Percentiles rank a stretch among this genome's conserved stretches.
Conservation (phyloP, 2,888 invertebrate species). For the Embidobia sp. region DNA sequence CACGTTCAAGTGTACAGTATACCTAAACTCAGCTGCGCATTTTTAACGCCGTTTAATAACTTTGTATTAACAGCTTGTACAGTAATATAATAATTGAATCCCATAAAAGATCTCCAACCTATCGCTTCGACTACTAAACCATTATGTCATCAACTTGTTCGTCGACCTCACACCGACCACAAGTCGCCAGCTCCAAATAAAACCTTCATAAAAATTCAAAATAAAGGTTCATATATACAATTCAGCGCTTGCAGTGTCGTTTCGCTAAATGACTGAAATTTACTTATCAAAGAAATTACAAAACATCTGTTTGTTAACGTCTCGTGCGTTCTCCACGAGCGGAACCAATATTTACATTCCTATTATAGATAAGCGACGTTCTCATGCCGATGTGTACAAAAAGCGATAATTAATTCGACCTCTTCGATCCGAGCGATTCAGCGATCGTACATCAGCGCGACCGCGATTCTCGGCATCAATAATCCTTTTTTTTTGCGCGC, state of each 20-base stretch:
- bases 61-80: no score
- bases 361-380: neutral
- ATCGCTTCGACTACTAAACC: no score
- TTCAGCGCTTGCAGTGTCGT: constrained; percentile 1
- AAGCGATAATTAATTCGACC: constrained; percentile 16
- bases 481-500: neutral
- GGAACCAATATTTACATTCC: constrained; percentile 6
- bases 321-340: neutral
- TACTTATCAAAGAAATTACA: constrained; percentile 14
- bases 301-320: constrained; percentile 8
- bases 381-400: no score
- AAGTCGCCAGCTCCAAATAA: neutral
- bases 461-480: constrained; percentile 13
- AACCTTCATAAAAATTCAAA: constrained; percentile 1
- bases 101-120: no score
- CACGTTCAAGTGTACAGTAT: no score
- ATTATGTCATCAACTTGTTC: constrained; percentile 1
- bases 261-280: neutral
- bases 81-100: no score
- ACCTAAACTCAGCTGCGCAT: no score
- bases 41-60: no score
- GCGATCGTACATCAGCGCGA: neutral
- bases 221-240: constrained; percentile 15
- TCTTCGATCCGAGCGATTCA: neutral
- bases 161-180: neutral